Base-by-base conservation (phyloP, 2,113 vertebrate genomes). In the Maccullochella peelii region DNA sequence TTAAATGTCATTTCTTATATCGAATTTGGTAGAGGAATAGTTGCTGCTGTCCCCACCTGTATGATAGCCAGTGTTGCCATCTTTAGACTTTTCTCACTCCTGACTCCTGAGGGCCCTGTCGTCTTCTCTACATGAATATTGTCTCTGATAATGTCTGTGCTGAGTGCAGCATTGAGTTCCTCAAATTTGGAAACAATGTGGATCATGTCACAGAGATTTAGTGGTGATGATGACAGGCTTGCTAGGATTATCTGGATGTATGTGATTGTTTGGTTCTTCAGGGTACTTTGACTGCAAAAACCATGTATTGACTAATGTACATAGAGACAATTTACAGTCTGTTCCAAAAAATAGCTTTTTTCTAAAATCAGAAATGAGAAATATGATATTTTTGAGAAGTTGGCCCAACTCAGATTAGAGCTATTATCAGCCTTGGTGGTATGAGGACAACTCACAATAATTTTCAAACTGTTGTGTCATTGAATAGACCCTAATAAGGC, bases 171-270 rank as follows among this genome's bases (percentile, higher is more conserved):
- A 75, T 6, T 25, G 49, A 65, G 40, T 44, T 30, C 2, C 10
- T 8, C 47, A 83, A 8, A 67, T 73, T 27, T 55, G 38, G 9
- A 71, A 77, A 76, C n/a, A 49, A 61, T 59, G 42, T 3, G 6
- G 38, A 61, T 70, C 65, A 23, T 40, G 25, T 65, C 54, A 63
- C 33, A 62, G 27, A 73, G 20, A 38, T 75, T 54, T 33, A 27
- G 38, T 16, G 47, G 30, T 40, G 68, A 30, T 55, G 54, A 9
- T 55, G 33, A 76, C 5, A 2, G 30, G 14, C 14, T 82, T 12
- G 44, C 33, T 33, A 21, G 55, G 68, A 68, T 77, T 69, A 57
- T 68, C 67, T 42, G 38, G 55, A 76, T 70, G 10, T 49, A 8
- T 67, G 20, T 40, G 44, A 61, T 62, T 44, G 59, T 72, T 79